A percentile compares a stretch with the other conserved stretches of the same genome.
These are phyloP conservation scores for Dipodomys merriami DNA, from an alignment of 2,113 vertebrate genomes.

Conservation along the genomic window DNA sequence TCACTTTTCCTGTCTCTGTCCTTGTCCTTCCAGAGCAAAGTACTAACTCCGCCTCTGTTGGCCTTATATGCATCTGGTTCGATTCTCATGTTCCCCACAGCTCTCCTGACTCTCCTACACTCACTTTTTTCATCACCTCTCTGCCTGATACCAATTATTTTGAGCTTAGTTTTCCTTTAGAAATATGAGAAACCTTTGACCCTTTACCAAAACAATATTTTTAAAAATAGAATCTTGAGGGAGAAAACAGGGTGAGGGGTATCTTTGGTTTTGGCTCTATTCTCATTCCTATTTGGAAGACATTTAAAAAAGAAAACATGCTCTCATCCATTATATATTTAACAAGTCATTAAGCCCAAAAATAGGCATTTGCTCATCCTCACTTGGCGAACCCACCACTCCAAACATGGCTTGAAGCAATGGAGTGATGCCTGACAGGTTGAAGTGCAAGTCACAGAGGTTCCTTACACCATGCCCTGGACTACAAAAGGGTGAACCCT, in stretches of 20 bases:
- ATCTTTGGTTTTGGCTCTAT: constrained; percentile 25
- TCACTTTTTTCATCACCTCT: background rate
- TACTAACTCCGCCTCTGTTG: background rate
- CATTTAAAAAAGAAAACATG: constrained; percentile 18
- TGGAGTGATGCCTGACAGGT: background rate
- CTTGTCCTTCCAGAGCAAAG: background rate
- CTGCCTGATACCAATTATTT: background rate
- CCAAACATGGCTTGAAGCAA: background rate
- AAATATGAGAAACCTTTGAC: constrained; percentile 1
- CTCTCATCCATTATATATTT: constrained; percentile 22
- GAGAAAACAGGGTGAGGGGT: background rate
- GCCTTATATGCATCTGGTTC: background rate
- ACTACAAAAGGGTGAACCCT: background rate
- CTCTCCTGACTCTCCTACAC: accelerated
- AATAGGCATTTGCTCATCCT: background rate
- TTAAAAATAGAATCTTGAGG: constrained; percentile 38
- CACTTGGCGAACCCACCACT: background rate
- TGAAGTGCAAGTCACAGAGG: background rate
- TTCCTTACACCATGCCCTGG: no score
- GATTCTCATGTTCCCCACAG: background rate
- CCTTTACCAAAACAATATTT: constrained; percentile 26
- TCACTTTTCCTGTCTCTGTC: background rate
- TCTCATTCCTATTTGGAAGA: constrained; percentile 18
- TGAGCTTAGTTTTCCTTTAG: constrained; percentile 23
- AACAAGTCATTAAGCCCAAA: constrained; percentile 19